Base-by-base conservation (phyloP, 2,888 invertebrate genomes). In the Lasioglossum lativentre region DNA sequence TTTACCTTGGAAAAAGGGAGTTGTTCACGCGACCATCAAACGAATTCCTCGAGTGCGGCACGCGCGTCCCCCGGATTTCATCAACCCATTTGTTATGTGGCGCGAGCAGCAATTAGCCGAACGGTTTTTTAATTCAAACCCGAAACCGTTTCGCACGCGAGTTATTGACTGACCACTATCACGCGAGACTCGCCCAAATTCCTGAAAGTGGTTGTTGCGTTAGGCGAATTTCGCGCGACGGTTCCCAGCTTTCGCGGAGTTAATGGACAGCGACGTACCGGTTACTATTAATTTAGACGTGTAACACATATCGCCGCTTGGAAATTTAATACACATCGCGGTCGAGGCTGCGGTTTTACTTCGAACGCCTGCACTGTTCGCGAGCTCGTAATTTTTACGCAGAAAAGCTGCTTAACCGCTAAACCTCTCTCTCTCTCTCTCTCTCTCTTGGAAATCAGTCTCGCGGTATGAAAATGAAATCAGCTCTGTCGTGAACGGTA, bases 61-160 rank as follows among this genome's bases (percentile, higher is more conserved):
- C 82, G 88, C 89, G 59, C 59, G 59, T 14, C 30, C 30, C 66
- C 8, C 34, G 66, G 66, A 77, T 70, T 91, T 86, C 76, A 81
- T 88, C 91, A 92, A 91, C 92, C 93, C 84, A 93, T 72, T 93
- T 93, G 86, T 88, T 88, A 93, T 92, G 86, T 92, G 83, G 93
- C 86, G 85, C 93, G 85, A 66, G 75, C 27, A 47, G 59, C 70
- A 42, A 77, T 77, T 77, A 66, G 47, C 2, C 23, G 72, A 27
- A 70, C 47, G 30, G 19, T 34, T 74, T 74, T 88, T 78, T 88
- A 90, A 91, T 90, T 86, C 78, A 75, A 52, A 75, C 56, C 72
- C 23, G 45, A 84, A 86, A 85, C 79, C 74, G 45, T 75, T 78
- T 86, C 78, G 42, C 76, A 77, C 42, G 40, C 45, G 34, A 66